Percentiles rank a stretch among this genome's conserved stretches.
Conservation (phyloP, 2,797 vertebrate genomes). For the Clarias pachynema region DNA sequence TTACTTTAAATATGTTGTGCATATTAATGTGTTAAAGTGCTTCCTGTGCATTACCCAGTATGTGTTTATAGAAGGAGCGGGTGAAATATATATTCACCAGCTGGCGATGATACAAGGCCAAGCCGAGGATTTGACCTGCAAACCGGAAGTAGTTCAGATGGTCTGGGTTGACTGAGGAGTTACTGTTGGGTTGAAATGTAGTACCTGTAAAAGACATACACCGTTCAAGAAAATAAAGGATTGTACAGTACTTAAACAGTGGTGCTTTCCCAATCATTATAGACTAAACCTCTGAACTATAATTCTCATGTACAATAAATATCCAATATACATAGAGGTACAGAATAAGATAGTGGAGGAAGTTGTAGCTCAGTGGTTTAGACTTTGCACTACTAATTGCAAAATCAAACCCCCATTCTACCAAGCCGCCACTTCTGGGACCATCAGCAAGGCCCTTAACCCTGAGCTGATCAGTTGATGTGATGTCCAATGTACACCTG, state of each 20-base stretch:
- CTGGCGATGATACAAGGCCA: slow-evolving; percentile 95
- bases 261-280: slow-evolving; percentile 6
- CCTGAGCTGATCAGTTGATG: no score
- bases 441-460: no score
- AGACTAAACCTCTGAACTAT: slow-evolving; percentile 20
- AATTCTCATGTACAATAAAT: slow-evolving; percentile 9
- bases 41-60: slow-evolving; percentile 84
- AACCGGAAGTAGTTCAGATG: slow-evolving; percentile 97
- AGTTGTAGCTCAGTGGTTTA: no score
- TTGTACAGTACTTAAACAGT: slow-evolving; percentile 1
- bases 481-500: no score
- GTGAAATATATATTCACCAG: slow-evolving; percentile 99
- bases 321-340: slow-evolving; percentile 10
- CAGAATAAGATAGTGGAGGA: neutral
- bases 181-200: slow-evolving; percentile 98
- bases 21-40: neutral
- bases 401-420: no score
- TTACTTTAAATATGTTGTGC: neutral
- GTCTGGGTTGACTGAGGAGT: slow-evolving; percentile 98
- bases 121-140: slow-evolving; percentile 94
- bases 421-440: no score
- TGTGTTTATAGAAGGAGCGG: slow-evolving; percentile 98
- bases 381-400: no score
- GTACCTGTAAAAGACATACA: slow-evolving; percentile 77
- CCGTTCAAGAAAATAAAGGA: slow-evolving; percentile 17